Base-by-base conservation (phyloP, 2,113 vertebrate species). In the Dasyornis broadbenti region DNA sequence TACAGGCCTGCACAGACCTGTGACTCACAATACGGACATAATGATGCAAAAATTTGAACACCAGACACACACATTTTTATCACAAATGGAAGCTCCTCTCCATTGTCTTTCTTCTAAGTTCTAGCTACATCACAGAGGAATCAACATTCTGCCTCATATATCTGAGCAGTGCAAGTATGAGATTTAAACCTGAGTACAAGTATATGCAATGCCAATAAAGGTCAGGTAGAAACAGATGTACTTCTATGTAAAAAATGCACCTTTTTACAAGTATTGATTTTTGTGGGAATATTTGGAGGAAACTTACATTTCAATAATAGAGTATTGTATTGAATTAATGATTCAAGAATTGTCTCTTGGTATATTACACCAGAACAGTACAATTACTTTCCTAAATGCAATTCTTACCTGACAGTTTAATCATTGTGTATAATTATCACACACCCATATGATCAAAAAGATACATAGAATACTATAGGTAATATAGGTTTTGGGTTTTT, bases 121-220 rank as follows among this genome's bases (percentile, higher is more conserved):
- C 33, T 54, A 35, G 2, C 10, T 59, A 26, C 13, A 6, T 49
- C 31, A 18, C 23, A 28, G 11, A 56, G 10, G 11, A 24, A 68
- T 15, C 7, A 28, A 5, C 5, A 5, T 79, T 87, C 24, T 56
- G 12, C 2, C 1, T 44, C 6, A 1, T 6, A 3, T 37, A 17
- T 35, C 1, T 31, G 6, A 60, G 15, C 23, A 4, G 31, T 70
- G 14, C 11, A 70, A 65, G 11, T 13, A 19, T 5, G 50, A 78
- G 23, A 26, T 64, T 82, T 49, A 56, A 87, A 65, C 13, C 8
- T 65, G 9, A 30, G 14, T 6, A 1, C 30, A 72, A 44, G 5
- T 26, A 49, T 42, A 22, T 45, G 57, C 15, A 64, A 33, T 31
- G 3, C 1, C 50, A 71, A 33, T 35, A 76, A 64, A 85, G 27